A percentile compares a stretch with the other conserved stretches of the same genome.
phyloP scores from a whole-genome alignment of 2,797 vertebrate species.

The Telmatherina bonti region DNA sequence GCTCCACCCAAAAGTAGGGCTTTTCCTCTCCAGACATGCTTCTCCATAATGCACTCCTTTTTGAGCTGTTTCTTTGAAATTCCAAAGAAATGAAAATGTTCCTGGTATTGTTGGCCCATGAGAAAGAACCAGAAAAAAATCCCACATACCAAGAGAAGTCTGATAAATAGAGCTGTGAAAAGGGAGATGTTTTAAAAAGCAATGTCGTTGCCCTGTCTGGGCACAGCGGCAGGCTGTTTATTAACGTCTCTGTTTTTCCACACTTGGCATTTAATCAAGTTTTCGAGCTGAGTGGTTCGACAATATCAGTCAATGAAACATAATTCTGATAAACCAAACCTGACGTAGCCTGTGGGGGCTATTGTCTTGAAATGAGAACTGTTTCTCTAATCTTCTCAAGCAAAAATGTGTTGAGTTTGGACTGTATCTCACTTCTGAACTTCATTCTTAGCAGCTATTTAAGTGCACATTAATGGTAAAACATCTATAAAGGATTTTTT shows the following conservation, averaged over 20 bases:
- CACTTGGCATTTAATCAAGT: constrained; percentile 50
- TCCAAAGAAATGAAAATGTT: constrained; percentile 75
- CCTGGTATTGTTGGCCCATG: constrained; percentile 69
- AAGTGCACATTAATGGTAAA: neutral
- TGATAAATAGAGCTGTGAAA: constrained; percentile 72
- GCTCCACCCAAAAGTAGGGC: constrained; percentile 1
- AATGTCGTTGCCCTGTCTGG: constrained; percentile 34
- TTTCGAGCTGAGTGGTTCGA: constrained; percentile 16
- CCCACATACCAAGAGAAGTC: constrained; percentile 70
- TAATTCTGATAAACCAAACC: neutral
- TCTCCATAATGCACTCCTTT: constrained; percentile 2
- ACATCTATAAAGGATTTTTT: neutral
- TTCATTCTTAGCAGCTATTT: neutral
- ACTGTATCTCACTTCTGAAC: neutral
- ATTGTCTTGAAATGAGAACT: neutral
- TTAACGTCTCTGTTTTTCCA: constrained; percentile 46
- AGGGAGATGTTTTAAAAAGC: constrained; percentile 55
- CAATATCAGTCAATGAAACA: constrained; percentile 16
- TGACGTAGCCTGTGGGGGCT: neutral
- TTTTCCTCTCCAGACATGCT: neutral
- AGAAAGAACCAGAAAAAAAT: constrained; percentile 70
- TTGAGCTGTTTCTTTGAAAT: constrained; percentile 42
- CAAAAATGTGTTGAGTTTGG: neutral
- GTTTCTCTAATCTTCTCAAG: neutral
- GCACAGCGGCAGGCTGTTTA: constrained; percentile 29